These are phyloP conservation scores for Porphyrio hochstetteri DNA, from an alignment of 2,113 vertebrate species.

Conservation along the genomic window DNA sequence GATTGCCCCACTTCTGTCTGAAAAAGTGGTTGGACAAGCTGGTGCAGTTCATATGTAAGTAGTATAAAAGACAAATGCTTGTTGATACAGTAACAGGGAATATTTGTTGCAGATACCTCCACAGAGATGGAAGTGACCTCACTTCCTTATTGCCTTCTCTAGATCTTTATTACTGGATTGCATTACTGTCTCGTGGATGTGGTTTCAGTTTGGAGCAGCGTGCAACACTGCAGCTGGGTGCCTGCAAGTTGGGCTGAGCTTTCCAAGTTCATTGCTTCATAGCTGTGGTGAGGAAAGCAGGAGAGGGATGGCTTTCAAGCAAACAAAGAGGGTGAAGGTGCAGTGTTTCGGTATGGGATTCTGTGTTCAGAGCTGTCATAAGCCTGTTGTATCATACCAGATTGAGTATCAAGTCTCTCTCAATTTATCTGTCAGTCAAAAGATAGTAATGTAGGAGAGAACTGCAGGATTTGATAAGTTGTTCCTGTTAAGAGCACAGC, in stretches of 20 bases:
- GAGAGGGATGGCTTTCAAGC: not conserved
- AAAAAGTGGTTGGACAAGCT: not conserved
- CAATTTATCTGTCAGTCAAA: conserved; percentile 6
- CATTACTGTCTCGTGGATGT: not conserved
- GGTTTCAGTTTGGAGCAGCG: not conserved
- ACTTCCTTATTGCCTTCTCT: conserved; percentile 20
- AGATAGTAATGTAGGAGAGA: not conserved
- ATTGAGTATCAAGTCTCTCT: not conserved
- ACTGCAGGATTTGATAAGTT: not conserved
- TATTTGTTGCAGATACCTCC: not conserved
- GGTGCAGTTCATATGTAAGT: not conserved
- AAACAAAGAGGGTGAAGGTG: not conserved
- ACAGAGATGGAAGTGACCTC: not conserved
- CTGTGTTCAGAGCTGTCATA: not conserved
- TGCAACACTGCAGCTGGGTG: not conserved
- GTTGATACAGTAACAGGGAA: not conserved
- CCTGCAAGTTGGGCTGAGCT: not conserved
- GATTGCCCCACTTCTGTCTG: not conserved
- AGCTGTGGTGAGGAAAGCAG: not conserved
- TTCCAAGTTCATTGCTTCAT: not conserved
- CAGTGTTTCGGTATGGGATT: not conserved
- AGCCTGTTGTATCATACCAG: not conserved
- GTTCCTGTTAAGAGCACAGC: not conserved
- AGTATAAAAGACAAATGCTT: not conserved
- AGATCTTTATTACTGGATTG: not conserved